Evolutionary conservation across 2,797 vertebrate species (phyloP).

Genomic region (Halcyon chelicuti): DNA sequence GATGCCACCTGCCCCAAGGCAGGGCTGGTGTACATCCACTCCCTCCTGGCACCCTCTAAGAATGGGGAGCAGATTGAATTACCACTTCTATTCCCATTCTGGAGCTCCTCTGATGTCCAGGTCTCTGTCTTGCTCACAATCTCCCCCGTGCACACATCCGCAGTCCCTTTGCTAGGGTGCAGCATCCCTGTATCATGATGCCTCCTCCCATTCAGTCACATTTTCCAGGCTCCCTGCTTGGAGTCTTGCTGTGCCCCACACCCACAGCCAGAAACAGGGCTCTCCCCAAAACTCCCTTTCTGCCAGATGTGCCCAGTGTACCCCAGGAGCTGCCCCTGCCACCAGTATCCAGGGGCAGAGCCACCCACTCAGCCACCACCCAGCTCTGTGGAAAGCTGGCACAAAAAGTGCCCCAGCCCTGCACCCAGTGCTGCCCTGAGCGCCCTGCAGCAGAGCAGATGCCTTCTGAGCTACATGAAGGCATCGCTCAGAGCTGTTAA

Average conservation of each 20-base stretch:
- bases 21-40: background rate
- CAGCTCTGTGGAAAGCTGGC: background rate
- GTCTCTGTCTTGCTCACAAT: no score
- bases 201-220: background rate
- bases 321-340: background rate
- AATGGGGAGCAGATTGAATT: background rate
- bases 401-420: background rate
- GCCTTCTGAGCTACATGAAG: background rate
- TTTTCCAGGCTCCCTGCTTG: background rate
- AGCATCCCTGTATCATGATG: background rate
- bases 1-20: background rate
- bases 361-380: background rate
- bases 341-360: background rate
- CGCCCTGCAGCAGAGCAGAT: background rate
- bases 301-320: background rate
- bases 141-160: background rate
- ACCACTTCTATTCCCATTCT: background rate
- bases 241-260: background rate
- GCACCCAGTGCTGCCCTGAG: rapidly evolving
- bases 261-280: background rate
- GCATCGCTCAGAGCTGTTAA: background rate
- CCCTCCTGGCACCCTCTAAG: background rate
- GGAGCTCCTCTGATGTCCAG: background rate
- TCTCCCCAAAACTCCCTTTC: background rate
- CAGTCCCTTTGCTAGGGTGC: background rate